Conservation (phyloP, 2,888 invertebrate species). For the Scaptomyza polygonia region DNA sequence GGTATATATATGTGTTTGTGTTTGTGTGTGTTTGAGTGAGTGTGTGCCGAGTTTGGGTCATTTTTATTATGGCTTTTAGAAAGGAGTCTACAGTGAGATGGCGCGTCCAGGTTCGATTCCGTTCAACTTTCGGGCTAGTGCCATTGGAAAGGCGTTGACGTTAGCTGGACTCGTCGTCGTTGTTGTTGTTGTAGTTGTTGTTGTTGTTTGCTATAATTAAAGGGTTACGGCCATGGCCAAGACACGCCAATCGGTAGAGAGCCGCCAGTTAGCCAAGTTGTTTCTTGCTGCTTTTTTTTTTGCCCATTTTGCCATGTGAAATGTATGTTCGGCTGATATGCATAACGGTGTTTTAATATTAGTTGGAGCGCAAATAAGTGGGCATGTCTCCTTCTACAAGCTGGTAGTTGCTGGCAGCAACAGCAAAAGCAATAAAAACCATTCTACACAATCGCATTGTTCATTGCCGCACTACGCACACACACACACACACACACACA, state of each 20-base stretch:
- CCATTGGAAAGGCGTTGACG: constrained; percentile 79
- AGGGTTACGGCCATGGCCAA: constrained; percentile 75
- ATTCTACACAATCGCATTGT: constrained; percentile 39
- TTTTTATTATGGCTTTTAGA: constrained; percentile 71
- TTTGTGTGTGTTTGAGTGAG: neutral
- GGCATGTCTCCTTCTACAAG: constrained; percentile 57
- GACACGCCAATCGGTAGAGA: constrained; percentile 60
- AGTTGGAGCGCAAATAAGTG: constrained; percentile 71
- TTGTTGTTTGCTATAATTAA: constrained; percentile 71
- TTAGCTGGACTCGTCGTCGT: constrained; percentile 44
- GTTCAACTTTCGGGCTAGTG: constrained; percentile 52
- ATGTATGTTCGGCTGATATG: constrained; percentile 68
- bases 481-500: constrained; percentile 7
- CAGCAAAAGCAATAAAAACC: constrained; percentile 23
- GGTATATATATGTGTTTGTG: neutral
- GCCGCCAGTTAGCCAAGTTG: constrained; percentile 29
- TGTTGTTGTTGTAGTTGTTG: constrained; percentile 24
- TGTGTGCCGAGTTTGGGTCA: constrained; percentile 34
- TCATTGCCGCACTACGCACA: constrained; percentile 4
- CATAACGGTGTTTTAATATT: constrained; percentile 80
- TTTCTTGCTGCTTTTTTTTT: too few species aligned
- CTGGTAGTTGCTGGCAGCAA: constrained; percentile 22
- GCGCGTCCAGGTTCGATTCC: constrained; percentile 21
- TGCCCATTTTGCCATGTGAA: constrained; percentile 44
- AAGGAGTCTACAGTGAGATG: constrained; percentile 47